Evolutionary conservation across 2,888 invertebrate species (phyloP), one percentile per base, ranked within the genome.

Genomic region (Lysandra bellargus): DNA sequence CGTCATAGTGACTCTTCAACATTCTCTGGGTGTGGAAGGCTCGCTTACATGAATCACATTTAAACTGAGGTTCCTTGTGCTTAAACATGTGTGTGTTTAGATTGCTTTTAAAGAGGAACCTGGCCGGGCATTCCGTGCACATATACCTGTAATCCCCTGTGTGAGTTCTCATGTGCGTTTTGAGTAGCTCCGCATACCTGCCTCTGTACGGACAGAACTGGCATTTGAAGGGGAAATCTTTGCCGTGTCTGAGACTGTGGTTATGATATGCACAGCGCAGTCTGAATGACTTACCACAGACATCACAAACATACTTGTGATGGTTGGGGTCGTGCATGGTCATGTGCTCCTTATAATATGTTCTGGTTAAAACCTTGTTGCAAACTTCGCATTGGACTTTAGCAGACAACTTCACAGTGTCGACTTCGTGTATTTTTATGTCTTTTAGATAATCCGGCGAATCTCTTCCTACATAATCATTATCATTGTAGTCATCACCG

Each of bases 61-160:
- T 87, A 53, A 85, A 85, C 80, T 87, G 85, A 4, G 88, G 87
- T 5, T 86, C 87, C 81, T 86, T 88, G 77, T 89, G 89, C 79
- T 85, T 87, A 5, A 84, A 80, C 82, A 85, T 82, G 60, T 89
- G 89, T 78, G 85, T 85, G 72, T 89, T 89, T 0, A 89, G 82
- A 81, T 89, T 89, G 78, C 88, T 87, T 78, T 87, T 89, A 73
- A 86, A 88, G 0, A 87, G 81, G 77, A 89, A 89, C 61, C 87
- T 83, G 3, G 87, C 86, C 0, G 88, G 86, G 75, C 89, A 89
- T 82, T 88, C 86, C 0, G 86, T 85, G 80, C 89, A 89, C 86
- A 88, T 86, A 37, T 89, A 89, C 69, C 87, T 83, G 23, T 87
- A 87, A 78, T 89, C 88, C 37, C 85, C 86, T 14, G 85, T 85